Percentiles rank a stretch among this genome's conserved stretches.
These are phyloP conservation scores for Amazonetta brasiliensis DNA, from an alignment of 2,797 vertebrate genomes.

Conservation along the genomic window DNA sequence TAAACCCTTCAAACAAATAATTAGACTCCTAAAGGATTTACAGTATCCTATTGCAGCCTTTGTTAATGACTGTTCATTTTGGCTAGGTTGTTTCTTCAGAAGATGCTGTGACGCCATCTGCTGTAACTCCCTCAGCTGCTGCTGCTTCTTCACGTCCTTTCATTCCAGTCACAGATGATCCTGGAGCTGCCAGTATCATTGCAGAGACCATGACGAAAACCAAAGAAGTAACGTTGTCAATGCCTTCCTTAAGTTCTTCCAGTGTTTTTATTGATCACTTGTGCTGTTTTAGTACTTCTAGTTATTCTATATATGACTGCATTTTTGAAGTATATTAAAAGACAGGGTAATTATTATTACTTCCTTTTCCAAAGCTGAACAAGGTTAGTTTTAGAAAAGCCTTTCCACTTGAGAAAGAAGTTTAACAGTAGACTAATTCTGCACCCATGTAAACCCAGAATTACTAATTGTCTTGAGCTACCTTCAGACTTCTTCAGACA, in stretches of 20 bases:
- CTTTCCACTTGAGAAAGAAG: neutral
- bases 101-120: slow-evolving; percentile 92
- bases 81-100: slow-evolving; percentile 88
- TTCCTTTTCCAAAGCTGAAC: neutral
- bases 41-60: neutral
- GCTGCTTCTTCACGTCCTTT: slow-evolving; percentile 94
- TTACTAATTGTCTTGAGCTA: neutral
- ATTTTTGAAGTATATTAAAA: neutral
- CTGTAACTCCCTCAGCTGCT: slow-evolving; percentile 92
- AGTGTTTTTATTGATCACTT: neutral
- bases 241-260: neutral
- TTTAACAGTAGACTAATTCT: neutral
- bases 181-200: slow-evolving; percentile 97
- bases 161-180: slow-evolving; percentile 98
- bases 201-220: slow-evolving; percentile 99
- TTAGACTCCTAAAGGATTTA: neutral
- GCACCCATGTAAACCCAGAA: neutral
- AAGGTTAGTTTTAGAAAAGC: neutral
- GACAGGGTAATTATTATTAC: neutral
- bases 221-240: slow-evolving; percentile 86
- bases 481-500: neutral
- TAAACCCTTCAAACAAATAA: neutral
- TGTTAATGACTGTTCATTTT: neutral
- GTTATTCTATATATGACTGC: neutral
- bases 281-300: neutral